Conservation (phyloP, 2,797 vertebrate genomes). For the Pipistrellus pipistrellus region DNA sequence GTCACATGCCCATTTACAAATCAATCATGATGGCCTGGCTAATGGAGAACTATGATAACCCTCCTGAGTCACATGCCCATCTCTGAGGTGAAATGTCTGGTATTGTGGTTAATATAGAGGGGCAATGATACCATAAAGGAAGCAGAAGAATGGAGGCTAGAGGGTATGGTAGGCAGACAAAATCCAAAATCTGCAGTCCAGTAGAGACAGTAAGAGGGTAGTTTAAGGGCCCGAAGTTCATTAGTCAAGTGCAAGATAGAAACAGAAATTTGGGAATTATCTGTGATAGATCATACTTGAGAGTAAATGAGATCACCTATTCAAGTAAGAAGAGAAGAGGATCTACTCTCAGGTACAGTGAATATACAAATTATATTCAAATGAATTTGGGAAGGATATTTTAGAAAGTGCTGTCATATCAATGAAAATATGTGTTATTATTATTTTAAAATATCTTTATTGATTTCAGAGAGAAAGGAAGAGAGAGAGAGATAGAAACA, state of each 20-base stretch:
- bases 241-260: constrained; percentile 7
- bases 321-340: not conserved
- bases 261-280: constrained; percentile 16
- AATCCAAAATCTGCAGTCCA: not conserved
- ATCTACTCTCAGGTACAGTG: not conserved
- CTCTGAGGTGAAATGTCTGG: not conserved
- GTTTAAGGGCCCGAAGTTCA: not conserved
- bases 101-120: not conserved
- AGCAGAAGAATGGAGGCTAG: not conserved
- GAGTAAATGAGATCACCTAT: not conserved
- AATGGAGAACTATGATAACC: not conserved
- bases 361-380: not conserved
- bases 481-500: too few species aligned
- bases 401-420: not conserved
- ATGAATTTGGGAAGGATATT: not conserved
- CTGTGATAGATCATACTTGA: not conserved
- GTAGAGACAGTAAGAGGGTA: not conserved
- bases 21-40: not conserved
- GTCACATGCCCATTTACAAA: not conserved
- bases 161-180: not conserved
- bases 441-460: too few species aligned
- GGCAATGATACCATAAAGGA: not conserved
- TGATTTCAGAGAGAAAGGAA: too few species aligned
- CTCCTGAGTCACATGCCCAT: not conserved
- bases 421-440: not conserved